Percentiles rank a stretch among this genome's conserved stretches.
Evolutionary conservation across 2,888 invertebrate species (phyloP).

Genomic region (Biston stratarius): DNA sequence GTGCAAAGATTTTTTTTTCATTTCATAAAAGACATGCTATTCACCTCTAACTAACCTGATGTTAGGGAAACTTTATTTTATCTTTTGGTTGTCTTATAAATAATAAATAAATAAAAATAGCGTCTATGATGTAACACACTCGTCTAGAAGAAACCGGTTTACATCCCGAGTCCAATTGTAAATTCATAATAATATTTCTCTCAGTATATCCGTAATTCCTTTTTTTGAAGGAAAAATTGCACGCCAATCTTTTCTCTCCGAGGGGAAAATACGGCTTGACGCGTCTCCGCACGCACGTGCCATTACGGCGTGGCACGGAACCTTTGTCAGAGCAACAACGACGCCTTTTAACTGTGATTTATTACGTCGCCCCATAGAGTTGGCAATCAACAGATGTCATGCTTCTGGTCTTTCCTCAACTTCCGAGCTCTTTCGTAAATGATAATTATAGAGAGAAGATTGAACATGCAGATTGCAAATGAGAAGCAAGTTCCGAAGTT

Average conservation of each 20-base stretch:
- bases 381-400: slow-evolving; percentile 33
- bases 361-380: slow-evolving; percentile 54
- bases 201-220: too few species aligned
- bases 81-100: too few species aligned
- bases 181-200: too few species aligned
- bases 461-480: not conserved
- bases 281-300: slow-evolving; percentile 60
- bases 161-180: too few species aligned
- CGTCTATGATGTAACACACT: too few species aligned
- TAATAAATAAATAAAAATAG: too few species aligned
- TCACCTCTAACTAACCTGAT: too few species aligned
- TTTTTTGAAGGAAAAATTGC: too few species aligned
- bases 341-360: slow-evolving; percentile 70
- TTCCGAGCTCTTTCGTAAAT: not conserved
- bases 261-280: slow-evolving; percentile 53
- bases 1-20: not conserved
- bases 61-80: too few species aligned
- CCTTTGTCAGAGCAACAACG: slow-evolving; percentile 72
- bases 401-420: not conserved
- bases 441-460: not conserved
- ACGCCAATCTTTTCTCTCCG: slow-evolving; percentile 11
- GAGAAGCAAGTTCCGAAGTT: too few species aligned
- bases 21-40: too few species aligned
- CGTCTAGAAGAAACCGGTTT: too few species aligned
- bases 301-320: slow-evolving; percentile 56